A percentile compares a stretch with the other conserved stretches of the same genome.
These are phyloP conservation scores for Otolemur crassicaudatus DNA, from an alignment of 2,797 vertebrate genomes.

Conservation along the genomic window DNA sequence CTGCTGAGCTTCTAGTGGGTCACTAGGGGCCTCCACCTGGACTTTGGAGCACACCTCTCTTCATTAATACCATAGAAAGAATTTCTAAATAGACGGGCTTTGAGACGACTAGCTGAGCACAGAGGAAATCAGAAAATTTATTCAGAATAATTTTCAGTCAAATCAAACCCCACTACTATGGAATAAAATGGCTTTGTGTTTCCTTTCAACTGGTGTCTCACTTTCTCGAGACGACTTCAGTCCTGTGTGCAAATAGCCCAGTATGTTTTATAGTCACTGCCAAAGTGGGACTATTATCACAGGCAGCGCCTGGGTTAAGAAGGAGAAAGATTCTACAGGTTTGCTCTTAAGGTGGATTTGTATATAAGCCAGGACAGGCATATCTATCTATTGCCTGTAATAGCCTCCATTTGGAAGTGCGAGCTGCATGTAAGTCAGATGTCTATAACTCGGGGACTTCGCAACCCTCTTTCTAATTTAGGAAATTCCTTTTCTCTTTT, in stretches of 20 bases:
- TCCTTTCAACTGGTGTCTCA: background rate
- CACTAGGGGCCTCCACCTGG: background rate
- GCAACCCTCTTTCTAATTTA: background rate
- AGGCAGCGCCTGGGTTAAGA: too few species aligned
- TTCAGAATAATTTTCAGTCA: background rate
- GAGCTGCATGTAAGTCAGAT: too few species aligned
- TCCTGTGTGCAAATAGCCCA: background rate
- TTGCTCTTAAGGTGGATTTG: too few species aligned
- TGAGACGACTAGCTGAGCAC: background rate
- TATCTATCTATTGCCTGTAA: too few species aligned
- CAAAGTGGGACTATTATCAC: background rate
- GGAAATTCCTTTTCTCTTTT: background rate
- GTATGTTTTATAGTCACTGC: accelerated
- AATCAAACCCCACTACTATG: background rate
- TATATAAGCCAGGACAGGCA: too few species aligned
- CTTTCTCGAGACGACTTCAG: background rate
- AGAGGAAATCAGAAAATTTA: background rate
- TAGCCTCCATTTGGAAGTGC: too few species aligned
- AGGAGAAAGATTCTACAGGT: too few species aligned
- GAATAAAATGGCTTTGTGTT: background rate
- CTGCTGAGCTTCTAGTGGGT: background rate
- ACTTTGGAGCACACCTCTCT: background rate
- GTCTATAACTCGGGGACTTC: too few species aligned
- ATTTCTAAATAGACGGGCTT: background rate
- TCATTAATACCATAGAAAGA: background rate